These are phyloP conservation scores for Coccyzus lansbergi DNA, from an alignment of 2,797 vertebrate species.

Conservation along the genomic window DNA sequence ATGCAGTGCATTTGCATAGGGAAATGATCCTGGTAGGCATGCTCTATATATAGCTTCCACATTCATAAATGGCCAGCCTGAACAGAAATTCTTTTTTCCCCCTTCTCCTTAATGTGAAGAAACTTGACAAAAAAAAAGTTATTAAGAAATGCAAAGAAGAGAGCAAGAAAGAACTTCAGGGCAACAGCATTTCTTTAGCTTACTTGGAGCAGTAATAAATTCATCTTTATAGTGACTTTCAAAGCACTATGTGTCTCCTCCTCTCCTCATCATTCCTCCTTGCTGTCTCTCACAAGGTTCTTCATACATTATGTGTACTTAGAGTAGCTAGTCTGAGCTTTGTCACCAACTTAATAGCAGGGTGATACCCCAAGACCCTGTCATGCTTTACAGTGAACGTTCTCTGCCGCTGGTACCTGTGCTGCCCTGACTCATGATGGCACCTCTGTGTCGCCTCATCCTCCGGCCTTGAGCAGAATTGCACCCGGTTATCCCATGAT, in stretches of 20 bases:
- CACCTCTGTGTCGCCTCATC: fast-evolving
- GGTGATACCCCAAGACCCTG: fast-evolving
- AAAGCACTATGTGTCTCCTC: fast-evolving
- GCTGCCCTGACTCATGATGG: fast-evolving
- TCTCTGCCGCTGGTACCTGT: fast-evolving
- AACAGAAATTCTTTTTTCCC: not conserved
- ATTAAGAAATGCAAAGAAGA: too few species aligned
- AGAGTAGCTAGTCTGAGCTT: not conserved
- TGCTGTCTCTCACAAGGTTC: fast-evolving
- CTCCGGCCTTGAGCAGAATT: fast-evolving
- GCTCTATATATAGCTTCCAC: not conserved
- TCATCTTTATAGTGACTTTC: not conserved
- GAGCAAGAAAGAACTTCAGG: not conserved
- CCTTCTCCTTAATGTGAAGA: not conserved
- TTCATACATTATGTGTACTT: fast-evolving
- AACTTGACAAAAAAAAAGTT: not conserved
- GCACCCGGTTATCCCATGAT: fast-evolving
- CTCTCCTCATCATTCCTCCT: not conserved
- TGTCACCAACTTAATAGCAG: fast-evolving
- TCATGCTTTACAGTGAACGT: fast-evolving
- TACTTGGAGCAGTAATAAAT: too few species aligned
- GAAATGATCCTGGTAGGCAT: not conserved
- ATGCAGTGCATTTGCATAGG: not conserved
- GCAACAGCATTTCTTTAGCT: not conserved
- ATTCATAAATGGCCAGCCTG: too few species aligned